Percentiles rank a stretch among this genome's conserved stretches.
Evolutionary conservation across 2,888 invertebrate species (phyloP).

Genomic region (Hedychridium roseum): DNA sequence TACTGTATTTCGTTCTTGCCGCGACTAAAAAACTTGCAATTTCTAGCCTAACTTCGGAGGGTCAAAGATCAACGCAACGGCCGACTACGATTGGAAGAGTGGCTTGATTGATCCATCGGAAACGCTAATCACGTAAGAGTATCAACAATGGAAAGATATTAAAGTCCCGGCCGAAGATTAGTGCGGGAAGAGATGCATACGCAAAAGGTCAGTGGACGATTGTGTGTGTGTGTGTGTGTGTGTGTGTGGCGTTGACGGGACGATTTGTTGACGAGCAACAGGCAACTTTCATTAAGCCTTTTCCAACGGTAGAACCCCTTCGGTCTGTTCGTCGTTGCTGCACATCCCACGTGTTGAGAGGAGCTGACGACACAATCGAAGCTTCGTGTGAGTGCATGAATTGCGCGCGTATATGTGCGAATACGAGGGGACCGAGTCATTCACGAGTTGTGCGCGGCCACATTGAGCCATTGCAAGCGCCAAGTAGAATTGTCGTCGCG

Average conservation of each 20-base stretch:
- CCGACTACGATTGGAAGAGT: no score
- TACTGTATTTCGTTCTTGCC: no score
- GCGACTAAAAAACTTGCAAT: no score
- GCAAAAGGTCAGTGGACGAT: not conserved
- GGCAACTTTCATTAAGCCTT: slow-evolving; percentile 55
- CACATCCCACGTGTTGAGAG: no score
- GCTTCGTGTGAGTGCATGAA: not conserved
- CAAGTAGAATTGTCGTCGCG: slow-evolving; percentile 28
- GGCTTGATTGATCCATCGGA: no score
- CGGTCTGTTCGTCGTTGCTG: not conserved
- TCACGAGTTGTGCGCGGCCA: slow-evolving; percentile 19
- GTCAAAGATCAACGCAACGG: no score
- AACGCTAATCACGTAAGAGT: no score
- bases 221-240: not conserved
- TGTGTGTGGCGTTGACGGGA: slow-evolving; percentile 31
- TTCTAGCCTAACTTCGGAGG: no score
- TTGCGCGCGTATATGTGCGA: not conserved
- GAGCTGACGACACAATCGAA: slow-evolving; percentile 5
- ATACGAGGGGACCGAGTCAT: slow-evolving; percentile 16
- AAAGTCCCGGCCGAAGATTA: not conserved
- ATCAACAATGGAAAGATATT: not conserved
- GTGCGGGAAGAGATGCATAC: not conserved
- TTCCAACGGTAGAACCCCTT: slow-evolving; percentile 28
- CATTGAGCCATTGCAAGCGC: slow-evolving; percentile 22
- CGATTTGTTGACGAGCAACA: slow-evolving; percentile 48